Conservation (phyloP, 2,113 vertebrate species). For the Salvator merianae region DNA sequence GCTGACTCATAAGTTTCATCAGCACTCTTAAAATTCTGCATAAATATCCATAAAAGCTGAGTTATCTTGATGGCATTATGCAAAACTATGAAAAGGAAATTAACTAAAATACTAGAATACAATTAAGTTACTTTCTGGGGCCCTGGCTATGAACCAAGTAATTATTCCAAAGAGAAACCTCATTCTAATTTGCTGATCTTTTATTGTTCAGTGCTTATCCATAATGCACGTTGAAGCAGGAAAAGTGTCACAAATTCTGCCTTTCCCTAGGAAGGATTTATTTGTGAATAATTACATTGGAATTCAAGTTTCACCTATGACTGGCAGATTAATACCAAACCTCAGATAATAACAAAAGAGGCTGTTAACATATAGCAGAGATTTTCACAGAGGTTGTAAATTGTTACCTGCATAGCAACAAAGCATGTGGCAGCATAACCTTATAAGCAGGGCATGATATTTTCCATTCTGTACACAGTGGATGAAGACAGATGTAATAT, state of each 20-base stretch:
- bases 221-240: conserved; percentile 63
- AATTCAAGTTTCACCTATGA: conserved; percentile 57
- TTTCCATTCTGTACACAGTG: conserved; percentile 2
- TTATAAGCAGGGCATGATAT: conserved; percentile 62
- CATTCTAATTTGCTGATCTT: conserved; percentile 60
- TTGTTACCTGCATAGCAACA: conserved; percentile 47
- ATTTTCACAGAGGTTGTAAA: conserved; percentile 55
- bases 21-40: conserved; percentile 74
- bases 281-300: conserved; percentile 63
- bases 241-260: conserved; percentile 58
- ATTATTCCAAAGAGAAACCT: conserved; percentile 62
- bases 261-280: conserved; percentile 60
- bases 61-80: conserved; percentile 78
- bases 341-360: conserved; percentile 55
- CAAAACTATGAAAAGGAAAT: conserved; percentile 81
- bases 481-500: conserved; percentile 19
- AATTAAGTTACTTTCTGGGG: conserved; percentile 77
- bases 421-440: conserved; percentile 48
- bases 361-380: conserved; percentile 53
- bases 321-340: conserved; percentile 64
- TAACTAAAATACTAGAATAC: conserved; percentile 83
- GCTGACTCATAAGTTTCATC: conserved; percentile 57
- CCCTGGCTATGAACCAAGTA: conserved; percentile 74
- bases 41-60: conserved; percentile 79
- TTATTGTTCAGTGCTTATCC: conserved; percentile 57